phyloP scores from a whole-genome alignment of 1,140 invertebrate species.

The Rhyzopertha dominica region DNA sequence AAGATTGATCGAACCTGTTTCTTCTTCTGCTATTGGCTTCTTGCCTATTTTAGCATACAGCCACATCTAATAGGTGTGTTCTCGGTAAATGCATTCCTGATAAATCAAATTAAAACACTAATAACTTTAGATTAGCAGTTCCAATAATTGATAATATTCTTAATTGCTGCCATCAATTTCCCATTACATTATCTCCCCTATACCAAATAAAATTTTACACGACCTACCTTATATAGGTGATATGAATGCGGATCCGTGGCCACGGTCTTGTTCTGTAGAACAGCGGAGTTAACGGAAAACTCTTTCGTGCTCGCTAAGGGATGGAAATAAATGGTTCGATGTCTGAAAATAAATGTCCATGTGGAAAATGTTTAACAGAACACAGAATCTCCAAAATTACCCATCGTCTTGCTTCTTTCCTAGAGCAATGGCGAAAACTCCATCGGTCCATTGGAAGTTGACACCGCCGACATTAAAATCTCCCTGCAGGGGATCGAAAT shows the following conservation, averaged over 20 bases:
- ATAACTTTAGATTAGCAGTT: no score
- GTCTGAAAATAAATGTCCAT: conserved; percentile 38
- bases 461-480: conserved; percentile 65
- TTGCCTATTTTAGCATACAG: no score
- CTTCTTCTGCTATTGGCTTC: no score
- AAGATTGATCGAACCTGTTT: no score
- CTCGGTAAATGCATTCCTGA: no score
- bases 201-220: no score
- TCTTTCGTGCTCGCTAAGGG: conserved; percentile 68
- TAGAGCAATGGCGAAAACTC: conserved; percentile 64
- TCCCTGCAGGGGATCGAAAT: conserved; percentile 71
- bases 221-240: conserved; percentile 36
- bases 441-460: conserved; percentile 74
- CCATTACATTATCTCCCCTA: no score
- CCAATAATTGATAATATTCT: no score
- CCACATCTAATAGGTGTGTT: no score
- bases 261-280: conserved; percentile 63
- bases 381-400: conserved; percentile 15
- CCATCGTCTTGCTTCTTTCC: conserved; percentile 26
- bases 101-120: no score
- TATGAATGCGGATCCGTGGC: conserved; percentile 38
- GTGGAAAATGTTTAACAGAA: conserved; percentile 1
- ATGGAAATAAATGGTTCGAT: conserved; percentile 69
- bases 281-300: conserved; percentile 63
- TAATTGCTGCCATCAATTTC: no score